Conservation (phyloP, 2,888 invertebrate genomes). For the Rambutsinella grinnellia region DNA sequence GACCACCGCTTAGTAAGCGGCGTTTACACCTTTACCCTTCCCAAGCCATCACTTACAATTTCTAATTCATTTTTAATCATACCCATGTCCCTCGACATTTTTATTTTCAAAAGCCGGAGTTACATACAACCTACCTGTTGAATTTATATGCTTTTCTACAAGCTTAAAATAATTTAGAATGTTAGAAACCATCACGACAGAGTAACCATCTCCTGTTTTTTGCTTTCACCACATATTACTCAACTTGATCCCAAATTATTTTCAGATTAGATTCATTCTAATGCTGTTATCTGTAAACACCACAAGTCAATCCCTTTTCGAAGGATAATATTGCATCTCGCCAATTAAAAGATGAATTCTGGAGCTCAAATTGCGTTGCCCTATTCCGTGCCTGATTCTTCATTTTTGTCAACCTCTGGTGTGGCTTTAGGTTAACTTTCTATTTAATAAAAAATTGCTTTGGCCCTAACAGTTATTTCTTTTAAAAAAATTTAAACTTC, state of each 20-base stretch:
- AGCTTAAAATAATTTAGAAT: neutral
- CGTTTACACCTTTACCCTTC: neutral
- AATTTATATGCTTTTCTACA: neutral
- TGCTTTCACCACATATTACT: neutral
- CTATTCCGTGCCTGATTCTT: neutral
- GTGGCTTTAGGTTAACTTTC: neutral
- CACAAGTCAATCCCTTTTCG: neutral
- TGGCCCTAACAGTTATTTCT: neutral
- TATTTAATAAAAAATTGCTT: neutral
- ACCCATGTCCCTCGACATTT: neutral
- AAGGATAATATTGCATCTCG: neutral
- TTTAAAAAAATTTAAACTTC: neutral
- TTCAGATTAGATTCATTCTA: neutral
- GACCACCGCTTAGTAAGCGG: neutral
- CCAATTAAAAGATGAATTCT: neutral
- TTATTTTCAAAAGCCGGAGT: neutral
- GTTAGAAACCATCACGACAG: neutral
- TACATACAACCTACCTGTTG: neutral
- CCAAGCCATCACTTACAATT: neutral
- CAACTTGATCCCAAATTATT: neutral
- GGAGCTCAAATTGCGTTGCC: neutral
- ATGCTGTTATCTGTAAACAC: neutral
- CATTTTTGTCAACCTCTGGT: neutral
- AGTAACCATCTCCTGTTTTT: neutral
- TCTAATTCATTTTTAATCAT: neutral